phyloP scores from a whole-genome alignment of 2,113 vertebrate genomes.

The Coracopsis vasa region DNA sequence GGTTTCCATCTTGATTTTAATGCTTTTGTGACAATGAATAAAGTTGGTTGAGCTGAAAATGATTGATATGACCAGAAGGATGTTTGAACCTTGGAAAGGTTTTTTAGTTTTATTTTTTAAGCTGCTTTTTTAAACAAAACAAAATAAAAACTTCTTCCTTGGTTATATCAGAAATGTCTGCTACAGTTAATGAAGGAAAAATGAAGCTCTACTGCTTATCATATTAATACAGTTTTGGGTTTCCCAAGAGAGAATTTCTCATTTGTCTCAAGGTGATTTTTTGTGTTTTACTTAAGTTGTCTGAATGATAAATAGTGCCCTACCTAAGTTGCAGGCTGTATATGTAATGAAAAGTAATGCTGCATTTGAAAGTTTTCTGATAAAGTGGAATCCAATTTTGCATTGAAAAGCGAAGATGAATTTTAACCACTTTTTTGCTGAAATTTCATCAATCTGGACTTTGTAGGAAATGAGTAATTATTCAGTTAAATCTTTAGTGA shows the following conservation, averaged over 20 bases:
- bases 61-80: slow-evolving; percentile 59
- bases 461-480: slow-evolving; percentile 26
- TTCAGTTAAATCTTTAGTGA: background rate
- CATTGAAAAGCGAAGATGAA: slow-evolving; percentile 60
- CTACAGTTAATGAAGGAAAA: slow-evolving; percentile 70
- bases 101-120: background rate
- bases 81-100: slow-evolving; percentile 32
- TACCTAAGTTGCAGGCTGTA: slow-evolving; percentile 62
- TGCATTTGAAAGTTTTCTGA: slow-evolving; percentile 72
- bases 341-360: slow-evolving; percentile 66
- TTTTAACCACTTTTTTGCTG: slow-evolving; percentile 67
- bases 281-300: slow-evolving; percentile 72
- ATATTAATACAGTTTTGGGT: slow-evolving; percentile 73
- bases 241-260: slow-evolving; percentile 68
- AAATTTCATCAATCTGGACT: slow-evolving; percentile 57
- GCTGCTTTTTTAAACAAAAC: background rate
- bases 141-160: background rate
- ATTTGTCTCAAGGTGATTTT: slow-evolving; percentile 74
- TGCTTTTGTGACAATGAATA: slow-evolving; percentile 51
- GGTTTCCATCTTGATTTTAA: slow-evolving; percentile 60
- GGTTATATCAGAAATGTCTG: slow-evolving; percentile 52
- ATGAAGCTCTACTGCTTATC: slow-evolving; percentile 63
- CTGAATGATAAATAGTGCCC: slow-evolving; percentile 76
- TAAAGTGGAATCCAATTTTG: slow-evolving; percentile 74
- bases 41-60: slow-evolving; percentile 44